phyloP scores from a whole-genome alignment of 1,140 invertebrate genomes.

The Kradibia gibbosae region DNA sequence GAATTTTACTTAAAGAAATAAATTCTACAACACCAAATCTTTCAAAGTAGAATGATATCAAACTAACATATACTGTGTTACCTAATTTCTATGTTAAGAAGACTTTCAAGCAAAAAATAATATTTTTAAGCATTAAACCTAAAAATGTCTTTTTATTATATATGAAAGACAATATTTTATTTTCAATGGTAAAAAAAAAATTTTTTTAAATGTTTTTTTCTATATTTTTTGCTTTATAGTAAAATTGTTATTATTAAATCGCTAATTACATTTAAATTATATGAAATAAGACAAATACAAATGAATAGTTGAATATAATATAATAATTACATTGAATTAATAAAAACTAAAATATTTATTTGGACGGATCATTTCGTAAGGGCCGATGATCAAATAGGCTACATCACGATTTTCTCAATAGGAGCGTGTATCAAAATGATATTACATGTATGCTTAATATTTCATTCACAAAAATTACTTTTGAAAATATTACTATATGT shows the following conservation, averaged over 20 bases:
- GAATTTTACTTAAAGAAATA: conserved; percentile 17
- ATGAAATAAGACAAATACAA: conserved; percentile 30
- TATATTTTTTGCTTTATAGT: not conserved
- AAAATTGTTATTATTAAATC: not conserved
- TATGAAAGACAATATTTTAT: not conserved
- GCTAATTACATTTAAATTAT: conserved; percentile 3
- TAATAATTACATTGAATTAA: not conserved
- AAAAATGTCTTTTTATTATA: not conserved
- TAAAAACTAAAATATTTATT: conserved; percentile 44
- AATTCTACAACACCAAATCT: conserved; percentile 17
- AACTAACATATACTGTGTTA: not conserved
- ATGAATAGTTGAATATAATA: conserved; percentile 13
- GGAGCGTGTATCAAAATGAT: conserved; percentile 30
- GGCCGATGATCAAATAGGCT: conserved; percentile 27
- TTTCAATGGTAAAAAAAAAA: not conserved
- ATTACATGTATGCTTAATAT: conserved; percentile 6
- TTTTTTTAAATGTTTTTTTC: conserved; percentile 32
- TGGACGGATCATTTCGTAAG: conserved; percentile 49
- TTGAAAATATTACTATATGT: conserved; percentile 16
- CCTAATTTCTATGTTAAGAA: conserved; percentile 24
- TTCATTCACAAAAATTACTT: conserved; percentile 14
- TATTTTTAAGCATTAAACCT: not conserved
- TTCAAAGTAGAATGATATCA: not conserved
- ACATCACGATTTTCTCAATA: conserved; percentile 32
- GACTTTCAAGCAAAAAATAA: conserved; percentile 2